phyloP scores from a whole-genome alignment of 2,888 invertebrate species.

The Synergus umbraculus region DNA sequence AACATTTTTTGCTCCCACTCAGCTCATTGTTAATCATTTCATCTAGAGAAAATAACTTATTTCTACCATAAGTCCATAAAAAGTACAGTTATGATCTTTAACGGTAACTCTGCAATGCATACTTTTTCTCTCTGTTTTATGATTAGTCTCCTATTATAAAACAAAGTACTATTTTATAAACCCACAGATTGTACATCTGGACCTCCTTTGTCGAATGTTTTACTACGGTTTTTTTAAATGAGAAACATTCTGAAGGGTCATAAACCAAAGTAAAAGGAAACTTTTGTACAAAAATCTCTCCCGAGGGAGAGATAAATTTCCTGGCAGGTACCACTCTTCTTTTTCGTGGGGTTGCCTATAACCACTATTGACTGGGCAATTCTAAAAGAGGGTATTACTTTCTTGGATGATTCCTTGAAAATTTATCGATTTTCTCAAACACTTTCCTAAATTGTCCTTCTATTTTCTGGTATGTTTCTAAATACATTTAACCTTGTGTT shows the following conservation, averaged over 20 bases:
- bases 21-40: conserved; percentile 28
- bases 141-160: neutral
- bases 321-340: conserved; percentile 18
- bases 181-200: neutral
- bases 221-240: neutral
- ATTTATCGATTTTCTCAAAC: conserved; percentile 6
- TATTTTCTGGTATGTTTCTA: neutral
- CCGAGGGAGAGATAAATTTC: conserved; percentile 8
- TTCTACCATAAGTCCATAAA: neutral
- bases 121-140: neutral
- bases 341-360: neutral
- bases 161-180: neutral
- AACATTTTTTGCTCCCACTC: conserved; percentile 12
- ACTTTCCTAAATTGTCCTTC: neutral
- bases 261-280: conserved; percentile 13
- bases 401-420: conserved; percentile 11
- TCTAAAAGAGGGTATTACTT: neutral
- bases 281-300: neutral
- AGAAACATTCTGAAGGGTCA: neutral
- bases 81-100: neutral
- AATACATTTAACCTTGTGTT: neutral
- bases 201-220: neutral
- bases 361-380: conserved; percentile 8
- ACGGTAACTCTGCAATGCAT: neutral
- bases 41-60: neutral